Conservation (phyloP, 2,113 vertebrate species). For the Chamaetylas fuelleborni region DNA sequence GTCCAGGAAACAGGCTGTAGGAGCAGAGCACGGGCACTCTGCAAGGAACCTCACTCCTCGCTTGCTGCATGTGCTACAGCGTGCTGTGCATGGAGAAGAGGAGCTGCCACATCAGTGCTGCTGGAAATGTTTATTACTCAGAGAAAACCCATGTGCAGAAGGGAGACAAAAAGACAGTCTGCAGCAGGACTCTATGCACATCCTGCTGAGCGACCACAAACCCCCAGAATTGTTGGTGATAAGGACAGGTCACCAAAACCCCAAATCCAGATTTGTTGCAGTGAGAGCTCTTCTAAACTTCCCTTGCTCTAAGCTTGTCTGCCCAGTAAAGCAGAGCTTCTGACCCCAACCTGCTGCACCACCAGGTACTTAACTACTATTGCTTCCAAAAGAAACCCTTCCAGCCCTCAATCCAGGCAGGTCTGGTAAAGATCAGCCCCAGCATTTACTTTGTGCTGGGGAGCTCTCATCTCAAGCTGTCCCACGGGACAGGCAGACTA, state of each 20-base stretch:
- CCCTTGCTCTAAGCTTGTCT: neutral
- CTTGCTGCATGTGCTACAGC: rapidly evolving
- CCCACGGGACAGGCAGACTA: neutral
- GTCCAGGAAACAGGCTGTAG: neutral
- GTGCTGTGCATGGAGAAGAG: rapidly evolving
- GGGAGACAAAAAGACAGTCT: neutral
- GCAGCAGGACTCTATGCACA: neutral
- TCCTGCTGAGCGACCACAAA: neutral
- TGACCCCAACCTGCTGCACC: rapidly evolving
- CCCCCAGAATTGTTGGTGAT: neutral
- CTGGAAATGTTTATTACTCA: neutral
- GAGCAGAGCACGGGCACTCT: neutral
- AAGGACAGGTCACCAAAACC: neutral
- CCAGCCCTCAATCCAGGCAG: neutral
- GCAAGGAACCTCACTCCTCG: rapidly evolving
- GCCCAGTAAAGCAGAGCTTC: neutral
- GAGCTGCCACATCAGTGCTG: neutral
- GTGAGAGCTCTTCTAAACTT: neutral
- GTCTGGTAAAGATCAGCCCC: neutral
- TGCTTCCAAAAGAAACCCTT: neutral
- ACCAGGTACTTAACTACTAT: neutral
- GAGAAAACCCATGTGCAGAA: neutral
- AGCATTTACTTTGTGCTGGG: neutral
- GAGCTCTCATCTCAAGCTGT: neutral
- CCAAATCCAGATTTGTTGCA: neutral